Evolutionary conservation across 2,888 invertebrate genomes (phyloP).

Genomic region (Melolontha melolontha): DNA sequence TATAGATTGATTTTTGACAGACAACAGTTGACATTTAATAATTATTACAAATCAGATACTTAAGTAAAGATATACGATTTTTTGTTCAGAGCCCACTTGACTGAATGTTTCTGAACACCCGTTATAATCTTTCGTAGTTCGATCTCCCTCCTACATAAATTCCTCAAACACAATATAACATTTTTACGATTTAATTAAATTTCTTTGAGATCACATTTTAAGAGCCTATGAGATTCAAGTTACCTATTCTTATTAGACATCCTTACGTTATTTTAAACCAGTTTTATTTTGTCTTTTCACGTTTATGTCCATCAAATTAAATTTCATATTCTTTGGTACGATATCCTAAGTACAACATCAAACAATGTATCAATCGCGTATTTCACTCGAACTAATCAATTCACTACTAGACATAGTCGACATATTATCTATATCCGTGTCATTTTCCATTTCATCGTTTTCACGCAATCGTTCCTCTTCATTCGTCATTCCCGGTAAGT

Average conservation of each 20-base stretch:
- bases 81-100: no score
- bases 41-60: no score
- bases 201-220: no score
- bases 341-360: conserved; percentile 1
- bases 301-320: background rate
- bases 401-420: conserved; percentile 54
- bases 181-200: no score
- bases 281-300: background rate
- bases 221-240: no score
- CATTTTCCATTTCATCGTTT: conserved; percentile 30
- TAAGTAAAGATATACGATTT: no score
- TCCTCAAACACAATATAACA: no score
- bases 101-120: no score
- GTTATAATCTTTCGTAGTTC: no score
- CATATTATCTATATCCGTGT: conserved; percentile 43
- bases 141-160: no score
- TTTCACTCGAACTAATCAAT: conserved; percentile 49
- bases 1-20: no score
- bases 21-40: no score
- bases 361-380: conserved; percentile 28
- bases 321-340: conserved; percentile 40
- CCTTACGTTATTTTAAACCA: background rate
- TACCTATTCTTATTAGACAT: background rate
- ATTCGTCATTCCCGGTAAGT: conserved; percentile 76
- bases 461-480: conserved; percentile 53